Evolutionary conservation across 2,797 vertebrate species (phyloP).

Genomic region (Neomorphus geoffroyi): DNA sequence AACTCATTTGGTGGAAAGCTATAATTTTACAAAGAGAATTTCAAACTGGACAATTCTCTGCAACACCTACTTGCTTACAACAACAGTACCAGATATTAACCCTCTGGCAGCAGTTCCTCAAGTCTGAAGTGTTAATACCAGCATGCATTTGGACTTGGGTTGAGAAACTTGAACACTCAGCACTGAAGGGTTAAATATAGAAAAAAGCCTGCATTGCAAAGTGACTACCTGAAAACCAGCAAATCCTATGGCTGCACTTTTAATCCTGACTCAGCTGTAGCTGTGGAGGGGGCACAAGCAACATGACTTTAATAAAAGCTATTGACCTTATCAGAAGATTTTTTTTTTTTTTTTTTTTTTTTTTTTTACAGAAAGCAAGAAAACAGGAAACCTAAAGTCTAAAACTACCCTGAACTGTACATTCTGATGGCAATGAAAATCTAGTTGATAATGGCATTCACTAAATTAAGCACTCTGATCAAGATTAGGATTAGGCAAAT

Average conservation of each 20-base stretch:
- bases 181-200: background rate
- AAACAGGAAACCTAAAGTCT: background rate
- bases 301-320: background rate
- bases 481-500: background rate
- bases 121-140: background rate
- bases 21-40: background rate
- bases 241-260: background rate
- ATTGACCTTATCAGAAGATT: background rate
- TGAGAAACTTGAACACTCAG: background rate
- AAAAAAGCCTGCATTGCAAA: background rate
- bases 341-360: background rate
- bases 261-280: fast-evolving
- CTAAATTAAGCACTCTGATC: background rate
- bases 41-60: constrained; percentile 25
- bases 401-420: background rate
- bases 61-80: background rate
- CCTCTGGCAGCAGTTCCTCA: background rate
- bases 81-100: background rate
- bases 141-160: background rate
- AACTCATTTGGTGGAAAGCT: background rate
- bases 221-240: background rate
- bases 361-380: background rate
- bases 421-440: background rate
- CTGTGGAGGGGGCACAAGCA: background rate
- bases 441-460: background rate